Percentiles rank a stretch among this genome's conserved stretches.
Evolutionary conservation across 2,113 vertebrate species (phyloP).

Genomic region (Machaerirhynchus nigripectus): DNA sequence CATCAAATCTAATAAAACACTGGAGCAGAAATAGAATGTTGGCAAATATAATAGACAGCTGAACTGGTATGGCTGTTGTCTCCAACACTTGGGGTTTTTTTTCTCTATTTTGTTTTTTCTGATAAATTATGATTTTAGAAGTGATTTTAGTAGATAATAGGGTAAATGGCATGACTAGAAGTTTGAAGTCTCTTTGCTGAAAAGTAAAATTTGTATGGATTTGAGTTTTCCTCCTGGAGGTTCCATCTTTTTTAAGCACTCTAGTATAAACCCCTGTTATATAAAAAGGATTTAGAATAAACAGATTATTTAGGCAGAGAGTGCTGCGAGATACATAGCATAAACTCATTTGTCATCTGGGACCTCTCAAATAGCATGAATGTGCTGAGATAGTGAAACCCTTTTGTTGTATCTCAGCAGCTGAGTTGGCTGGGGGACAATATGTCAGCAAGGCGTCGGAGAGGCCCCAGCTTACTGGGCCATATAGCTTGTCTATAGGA

Average conservation of each 20-base stretch:
- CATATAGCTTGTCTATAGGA: not conserved
- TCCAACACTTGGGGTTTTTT: not conserved
- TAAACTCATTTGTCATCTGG: not conserved
- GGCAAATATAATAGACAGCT: not conserved
- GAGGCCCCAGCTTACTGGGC: not conserved
- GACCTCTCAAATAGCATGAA: not conserved
- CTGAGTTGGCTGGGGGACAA: not conserved
- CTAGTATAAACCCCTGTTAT: not conserved
- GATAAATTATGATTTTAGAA: not conserved
- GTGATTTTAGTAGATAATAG: not conserved
- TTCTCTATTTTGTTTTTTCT: not conserved
- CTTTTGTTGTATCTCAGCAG: not conserved
- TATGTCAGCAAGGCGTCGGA: not conserved
- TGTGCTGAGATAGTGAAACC: not conserved
- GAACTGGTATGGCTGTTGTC: not conserved
- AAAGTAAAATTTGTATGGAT: not conserved
- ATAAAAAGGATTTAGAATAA: not conserved
- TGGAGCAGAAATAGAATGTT: not conserved
- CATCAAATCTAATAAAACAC: not conserved
- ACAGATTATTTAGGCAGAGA: not conserved
- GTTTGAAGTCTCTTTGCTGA: not conserved
- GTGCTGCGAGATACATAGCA: not conserved
- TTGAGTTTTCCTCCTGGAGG: not conserved
- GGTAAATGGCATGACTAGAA: not conserved
- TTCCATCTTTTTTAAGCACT: not conserved